Evolutionary conservation across 2,888 invertebrate species (phyloP), one percentile per base, ranked within the genome.

Genomic region (Athalia rosae): DNA sequence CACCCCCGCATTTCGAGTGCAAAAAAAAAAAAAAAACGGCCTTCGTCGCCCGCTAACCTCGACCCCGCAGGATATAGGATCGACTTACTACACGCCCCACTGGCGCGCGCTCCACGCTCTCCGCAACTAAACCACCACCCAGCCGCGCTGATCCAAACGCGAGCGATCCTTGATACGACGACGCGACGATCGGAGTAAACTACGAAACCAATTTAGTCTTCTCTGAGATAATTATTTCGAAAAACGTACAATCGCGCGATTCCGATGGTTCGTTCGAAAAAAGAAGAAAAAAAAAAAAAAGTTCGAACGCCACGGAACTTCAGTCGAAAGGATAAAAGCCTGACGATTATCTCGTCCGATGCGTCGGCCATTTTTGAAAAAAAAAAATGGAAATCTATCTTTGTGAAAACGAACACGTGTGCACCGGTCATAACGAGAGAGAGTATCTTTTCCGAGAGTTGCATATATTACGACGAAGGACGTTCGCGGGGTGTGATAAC

Each of bases 21-120:
- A n/a, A n/a, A n/a, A n/a, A n/a, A n/a, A n/a, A n/a, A n/a, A n/a
- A n/a, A n/a, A n/a, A n/a, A n/a, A 41, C 13, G 43, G 58, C 71
- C 71, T 59, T 71, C 71, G 45, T 45, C 15, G 50, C 50, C 50
- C 6, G 61, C 11, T 61, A 61, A 74, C 73, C 73, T 74, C 61
- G 73, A 74, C 73, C 73, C 56, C 73, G 28, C 28, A 28, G 48
- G 58, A 74, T 61, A 74, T 61, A 56, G 15, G 69, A 69, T 74
- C 73, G 73, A 71, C 58, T 71, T 59, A 59, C 50, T 59, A 59
- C 50, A 67, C 56, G 71, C 58, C 47, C 71, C 13, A 71, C 43
- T 43, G 71, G 13, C 59, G 53, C 53, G n/a, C 53, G 53, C n/a
- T 8, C n/a, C n/a, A n/a, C n/a, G n/a, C 53, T 53, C n/a, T 53